These are phyloP conservation scores for Drosophila baimaii DNA, from an alignment of 1,140 invertebrate genomes.

Conservation along the genomic window DNA sequence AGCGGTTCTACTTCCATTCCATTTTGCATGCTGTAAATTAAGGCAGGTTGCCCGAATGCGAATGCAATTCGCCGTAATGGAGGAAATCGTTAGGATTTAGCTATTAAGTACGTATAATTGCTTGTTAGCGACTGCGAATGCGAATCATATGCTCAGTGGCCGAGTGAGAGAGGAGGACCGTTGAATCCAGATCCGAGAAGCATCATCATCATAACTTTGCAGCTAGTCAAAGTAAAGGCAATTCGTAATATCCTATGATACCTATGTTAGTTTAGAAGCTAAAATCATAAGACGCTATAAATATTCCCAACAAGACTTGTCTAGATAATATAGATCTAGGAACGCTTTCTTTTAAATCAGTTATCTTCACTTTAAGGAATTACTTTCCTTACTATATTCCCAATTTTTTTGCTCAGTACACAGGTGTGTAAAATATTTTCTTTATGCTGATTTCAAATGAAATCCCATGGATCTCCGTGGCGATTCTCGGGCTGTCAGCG, in stretches of 20 bases:
- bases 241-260: too few relatives aligned
- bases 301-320: too few relatives aligned
- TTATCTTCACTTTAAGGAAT: background rate
- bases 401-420: background rate
- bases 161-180: constrained; percentile 28
- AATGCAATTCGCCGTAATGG: constrained; percentile 58
- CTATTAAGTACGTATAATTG: constrained; percentile 72
- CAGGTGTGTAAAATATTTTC: constrained; percentile 10
- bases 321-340: too few relatives aligned
- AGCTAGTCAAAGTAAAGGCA: background rate
- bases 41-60: constrained; percentile 64
- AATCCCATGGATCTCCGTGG: constrained; percentile 23
- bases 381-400: too few relatives aligned
- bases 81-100: constrained; percentile 72
- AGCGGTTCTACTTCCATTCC: constrained; percentile 69
- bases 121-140: constrained; percentile 54
- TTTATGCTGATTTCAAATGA: constrained; percentile 4
- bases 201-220: constrained; percentile 14
- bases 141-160: constrained; percentile 40
- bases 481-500: constrained; percentile 49
- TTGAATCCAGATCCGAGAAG: constrained; percentile 22
- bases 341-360: background rate
- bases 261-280: too few relatives aligned
- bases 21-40: constrained; percentile 81
- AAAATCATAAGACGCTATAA: background rate